Percentiles rank a stretch among this genome's conserved stretches.
Conservation (phyloP, 1,140 invertebrate genomes). For the Zaprionus lachaisei region DNA sequence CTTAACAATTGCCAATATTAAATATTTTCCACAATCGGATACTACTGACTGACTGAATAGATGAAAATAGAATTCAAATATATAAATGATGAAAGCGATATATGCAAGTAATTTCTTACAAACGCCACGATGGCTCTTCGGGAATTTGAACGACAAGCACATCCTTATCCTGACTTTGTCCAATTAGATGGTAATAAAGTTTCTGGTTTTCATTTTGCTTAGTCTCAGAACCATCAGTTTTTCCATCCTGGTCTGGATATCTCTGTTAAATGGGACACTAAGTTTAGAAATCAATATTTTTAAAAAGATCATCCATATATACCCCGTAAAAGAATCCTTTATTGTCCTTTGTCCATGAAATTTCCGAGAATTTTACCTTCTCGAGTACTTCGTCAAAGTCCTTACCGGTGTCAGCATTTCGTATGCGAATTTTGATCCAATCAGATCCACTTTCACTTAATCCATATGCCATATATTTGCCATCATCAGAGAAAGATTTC, state of each 20-base stretch:
- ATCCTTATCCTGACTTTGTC: constrained; percentile 95
- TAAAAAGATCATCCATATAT: constrained; percentile 84
- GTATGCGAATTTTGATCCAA: constrained; percentile 96
- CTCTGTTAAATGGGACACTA: constrained; percentile 35
- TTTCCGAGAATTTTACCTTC: constrained; percentile 95
- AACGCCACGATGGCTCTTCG: constrained; percentile 95
- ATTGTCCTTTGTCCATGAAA: constrained; percentile 98
- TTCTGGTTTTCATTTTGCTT: constrained; percentile 95
- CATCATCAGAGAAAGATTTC: constrained; percentile 95
- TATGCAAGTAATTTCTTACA: constrained; percentile 87
- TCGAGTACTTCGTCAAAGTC: constrained; percentile 95
- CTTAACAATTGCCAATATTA: constrained; percentile 91
- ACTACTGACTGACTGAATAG: constrained; percentile 87
- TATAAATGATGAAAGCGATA: neutral
- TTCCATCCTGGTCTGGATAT: constrained; percentile 91
- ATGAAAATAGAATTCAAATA: neutral
- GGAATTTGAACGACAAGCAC: constrained; percentile 95
- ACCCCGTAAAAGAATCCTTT: constrained; percentile 98
- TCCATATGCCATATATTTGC: constrained; percentile 95
- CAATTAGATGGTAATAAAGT: constrained; percentile 95
- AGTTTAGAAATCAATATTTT: neutral
- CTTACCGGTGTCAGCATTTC: constrained; percentile 91
- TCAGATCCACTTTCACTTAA: constrained; percentile 97
- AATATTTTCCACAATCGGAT: constrained; percentile 96
- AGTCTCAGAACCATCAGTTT: constrained; percentile 96